These are phyloP conservation scores for Bactericera cockerelli DNA, from an alignment of 1,140 invertebrate species.

Conservation along the genomic window DNA sequence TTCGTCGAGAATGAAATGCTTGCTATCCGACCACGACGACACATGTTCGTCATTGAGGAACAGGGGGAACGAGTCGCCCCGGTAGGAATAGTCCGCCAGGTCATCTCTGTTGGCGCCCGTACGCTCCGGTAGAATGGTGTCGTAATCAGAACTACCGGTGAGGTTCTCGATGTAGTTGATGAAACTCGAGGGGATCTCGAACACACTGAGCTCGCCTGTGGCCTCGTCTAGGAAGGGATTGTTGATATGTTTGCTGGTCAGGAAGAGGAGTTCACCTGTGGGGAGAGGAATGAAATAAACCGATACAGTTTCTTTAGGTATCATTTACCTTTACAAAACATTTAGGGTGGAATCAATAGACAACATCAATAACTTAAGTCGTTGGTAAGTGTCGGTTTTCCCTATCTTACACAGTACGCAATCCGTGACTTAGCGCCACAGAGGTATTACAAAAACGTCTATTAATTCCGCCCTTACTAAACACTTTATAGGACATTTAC, in stretches of 20 bases:
- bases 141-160: not conserved
- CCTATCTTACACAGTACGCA: too few relatives aligned
- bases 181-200: slow-evolving; percentile 3
- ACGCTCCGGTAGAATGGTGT: not conserved
- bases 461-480: too few relatives aligned
- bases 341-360: too few relatives aligned
- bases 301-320: too few relatives aligned
- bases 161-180: slow-evolving; percentile 1
- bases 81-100: not conserved
- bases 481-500: too few relatives aligned
- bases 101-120: not conserved
- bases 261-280: not conserved
- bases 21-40: not conserved
- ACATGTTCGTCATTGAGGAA: not conserved
- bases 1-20: not conserved
- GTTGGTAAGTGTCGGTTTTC: too few relatives aligned
- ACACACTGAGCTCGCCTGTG: slow-evolving; percentile 1
- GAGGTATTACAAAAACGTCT: too few relatives aligned
- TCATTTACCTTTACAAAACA: too few relatives aligned
- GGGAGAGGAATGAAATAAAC: too few relatives aligned
- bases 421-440: too few relatives aligned
- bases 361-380: too few relatives aligned
- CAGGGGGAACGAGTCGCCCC: not conserved
- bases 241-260: slow-evolving; percentile 1
- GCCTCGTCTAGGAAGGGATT: slow-evolving; percentile 2